Percentiles rank a stretch among this genome's conserved stretches.
Conservation (phyloP, 2,888 invertebrate species). For the Andrena haemorrhoa region DNA sequence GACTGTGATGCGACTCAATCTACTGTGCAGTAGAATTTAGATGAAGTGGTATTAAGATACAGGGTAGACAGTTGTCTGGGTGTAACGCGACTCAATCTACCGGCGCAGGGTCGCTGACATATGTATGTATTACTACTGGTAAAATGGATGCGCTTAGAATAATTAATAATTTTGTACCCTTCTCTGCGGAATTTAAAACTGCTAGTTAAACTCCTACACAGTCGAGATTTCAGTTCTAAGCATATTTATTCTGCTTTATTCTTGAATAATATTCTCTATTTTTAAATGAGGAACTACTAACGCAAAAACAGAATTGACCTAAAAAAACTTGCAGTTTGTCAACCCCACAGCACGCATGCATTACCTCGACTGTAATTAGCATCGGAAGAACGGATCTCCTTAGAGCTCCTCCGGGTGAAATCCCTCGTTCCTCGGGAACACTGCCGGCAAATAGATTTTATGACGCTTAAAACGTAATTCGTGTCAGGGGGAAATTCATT, state of each 20-base stretch:
- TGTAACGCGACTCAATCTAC: slow-evolving; percentile 13
- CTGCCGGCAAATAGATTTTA: slow-evolving; percentile 46
- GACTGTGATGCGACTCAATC: slow-evolving; percentile 14
- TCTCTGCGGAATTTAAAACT: too few species aligned
- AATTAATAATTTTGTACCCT: too few species aligned
- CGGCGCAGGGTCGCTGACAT: not conserved
- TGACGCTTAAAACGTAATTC: slow-evolving; percentile 61
- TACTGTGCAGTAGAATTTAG: slow-evolving; percentile 20
- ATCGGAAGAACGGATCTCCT: not conserved
- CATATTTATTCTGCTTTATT: not conserved
- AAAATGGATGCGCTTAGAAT: too few species aligned
- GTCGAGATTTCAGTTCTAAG: too few species aligned
- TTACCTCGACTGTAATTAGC: slow-evolving; percentile 6
- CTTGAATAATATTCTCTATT: too few species aligned
- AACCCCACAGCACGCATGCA: not conserved
- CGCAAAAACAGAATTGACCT: not conserved
- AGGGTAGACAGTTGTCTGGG: slow-evolving; percentile 1
- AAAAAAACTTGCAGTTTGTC: not conserved
- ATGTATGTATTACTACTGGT: not conserved
- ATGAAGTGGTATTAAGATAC: not conserved
- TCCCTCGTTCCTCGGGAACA: slow-evolving; percentile 30
- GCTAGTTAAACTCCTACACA: too few species aligned
- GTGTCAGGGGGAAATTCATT: slow-evolving; percentile 60
- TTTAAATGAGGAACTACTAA: too few species aligned
- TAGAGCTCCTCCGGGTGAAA: not conserved